A percentile compares a stretch with the other conserved stretches of the same genome.
phyloP scores from a whole-genome alignment of 2,888 invertebrate species.

The Apomyelois bistriatella region DNA sequence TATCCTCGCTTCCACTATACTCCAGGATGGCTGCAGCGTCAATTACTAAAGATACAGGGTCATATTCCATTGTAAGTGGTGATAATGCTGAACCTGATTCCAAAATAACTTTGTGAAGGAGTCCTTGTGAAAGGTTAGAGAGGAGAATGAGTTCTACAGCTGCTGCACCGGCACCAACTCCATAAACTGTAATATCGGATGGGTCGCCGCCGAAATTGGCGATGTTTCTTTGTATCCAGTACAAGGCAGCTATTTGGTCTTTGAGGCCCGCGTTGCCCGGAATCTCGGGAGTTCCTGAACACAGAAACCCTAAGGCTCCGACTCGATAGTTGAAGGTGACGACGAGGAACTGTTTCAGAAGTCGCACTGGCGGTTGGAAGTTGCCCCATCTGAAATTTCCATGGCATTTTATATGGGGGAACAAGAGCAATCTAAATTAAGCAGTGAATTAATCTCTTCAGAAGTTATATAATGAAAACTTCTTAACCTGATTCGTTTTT shows the following conservation, averaged over 20 bases:
- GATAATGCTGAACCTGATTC: constrained; percentile 65
- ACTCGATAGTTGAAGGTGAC: constrained; percentile 67
- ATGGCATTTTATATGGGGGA: too few relatives aligned
- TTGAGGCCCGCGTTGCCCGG: constrained; percentile 68
- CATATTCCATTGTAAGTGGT: constrained; percentile 44
- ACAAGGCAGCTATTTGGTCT: constrained; percentile 63
- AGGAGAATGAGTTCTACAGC: constrained; percentile 54
- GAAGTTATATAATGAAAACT: too few relatives aligned
- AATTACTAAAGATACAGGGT: constrained; percentile 43
- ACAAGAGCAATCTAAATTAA: too few relatives aligned
- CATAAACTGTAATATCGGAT: constrained; percentile 56
- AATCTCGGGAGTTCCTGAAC: constrained; percentile 45
- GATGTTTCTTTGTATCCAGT: constrained; percentile 68
- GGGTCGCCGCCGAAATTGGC: constrained; percentile 61
- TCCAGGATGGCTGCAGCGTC: constrained; percentile 69
- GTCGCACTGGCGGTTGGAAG: constrained; percentile 39
- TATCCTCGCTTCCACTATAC: constrained; percentile 34
- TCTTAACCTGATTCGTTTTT: too few relatives aligned
- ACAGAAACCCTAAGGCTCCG: constrained; percentile 66
- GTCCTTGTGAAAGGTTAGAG: constrained; percentile 45
- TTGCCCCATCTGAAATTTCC: constrained; percentile 60
- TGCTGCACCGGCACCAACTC: constrained; percentile 57
- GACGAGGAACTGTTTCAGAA: constrained; percentile 47
- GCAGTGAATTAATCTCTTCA: too few relatives aligned
- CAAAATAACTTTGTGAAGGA: constrained; percentile 56